phyloP scores from a whole-genome alignment of 2,113 vertebrate species.

The Cardinalis cardinalis region DNA sequence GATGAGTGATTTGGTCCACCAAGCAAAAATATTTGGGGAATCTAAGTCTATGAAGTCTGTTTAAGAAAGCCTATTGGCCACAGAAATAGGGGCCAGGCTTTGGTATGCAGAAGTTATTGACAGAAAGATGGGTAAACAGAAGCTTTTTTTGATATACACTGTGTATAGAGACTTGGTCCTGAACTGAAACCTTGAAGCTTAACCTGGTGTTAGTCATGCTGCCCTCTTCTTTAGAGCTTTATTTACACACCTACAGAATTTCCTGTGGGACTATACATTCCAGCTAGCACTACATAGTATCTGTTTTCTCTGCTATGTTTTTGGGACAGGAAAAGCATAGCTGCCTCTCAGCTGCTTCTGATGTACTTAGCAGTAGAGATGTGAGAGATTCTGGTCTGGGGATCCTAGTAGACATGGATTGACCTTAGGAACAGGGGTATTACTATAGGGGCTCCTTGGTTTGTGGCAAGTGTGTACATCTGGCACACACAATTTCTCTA shows the following conservation, averaged over 20 bases:
- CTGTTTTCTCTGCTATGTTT: background rate
- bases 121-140: background rate
- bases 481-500: background rate
- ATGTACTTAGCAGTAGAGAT: background rate
- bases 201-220: background rate
- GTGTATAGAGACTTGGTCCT: background rate
- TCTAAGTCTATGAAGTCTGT: background rate
- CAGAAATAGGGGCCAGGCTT: background rate
- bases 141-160: background rate
- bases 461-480: background rate
- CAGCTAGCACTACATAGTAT: background rate
- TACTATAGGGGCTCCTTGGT: background rate
- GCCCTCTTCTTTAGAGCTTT: background rate
- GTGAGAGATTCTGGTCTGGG: background rate
- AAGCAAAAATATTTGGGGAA: background rate
- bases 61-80: background rate
- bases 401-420: background rate
- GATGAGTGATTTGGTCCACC: background rate
- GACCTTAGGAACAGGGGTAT: background rate
- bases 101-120: background rate
- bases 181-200: background rate
- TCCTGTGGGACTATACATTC: background rate
- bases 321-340: background rate
- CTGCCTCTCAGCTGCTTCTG: background rate
- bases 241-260: background rate